A percentile compares a stretch with the other conserved stretches of the same genome.
phyloP scores from a whole-genome alignment of 1,140 invertebrate genomes.

The Drosophila dunni region DNA sequence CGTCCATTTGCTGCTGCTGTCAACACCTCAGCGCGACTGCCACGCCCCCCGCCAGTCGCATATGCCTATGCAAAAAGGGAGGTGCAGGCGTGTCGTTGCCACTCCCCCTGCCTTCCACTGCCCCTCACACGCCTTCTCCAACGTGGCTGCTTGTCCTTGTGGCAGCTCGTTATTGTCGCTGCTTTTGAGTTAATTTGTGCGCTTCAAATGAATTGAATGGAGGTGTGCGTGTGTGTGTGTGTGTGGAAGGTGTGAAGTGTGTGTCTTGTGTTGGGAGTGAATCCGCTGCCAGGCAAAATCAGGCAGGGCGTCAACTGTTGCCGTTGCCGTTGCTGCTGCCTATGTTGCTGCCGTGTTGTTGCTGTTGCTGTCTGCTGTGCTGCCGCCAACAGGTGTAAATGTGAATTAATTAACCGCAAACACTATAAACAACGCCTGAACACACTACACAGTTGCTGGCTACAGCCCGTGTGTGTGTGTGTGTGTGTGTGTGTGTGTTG shows the following conservation, averaged over 20 bases:
- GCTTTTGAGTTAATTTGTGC: slow-evolving; percentile 61
- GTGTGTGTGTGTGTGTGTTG: slow-evolving; percentile 13
- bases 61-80: slow-evolving; percentile 28
- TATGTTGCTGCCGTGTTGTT: slow-evolving; percentile 19
- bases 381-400: slow-evolving; percentile 81
- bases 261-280: slow-evolving; percentile 1
- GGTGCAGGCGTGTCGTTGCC: slow-evolving; percentile 5
- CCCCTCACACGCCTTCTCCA: background rate
- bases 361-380: slow-evolving; percentile 49
- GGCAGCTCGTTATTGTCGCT: slow-evolving; percentile 51
- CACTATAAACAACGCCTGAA: slow-evolving; percentile 80
- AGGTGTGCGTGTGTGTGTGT: slow-evolving; percentile 2
- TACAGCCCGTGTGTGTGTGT: background rate
- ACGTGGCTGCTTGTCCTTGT: slow-evolving; percentile 6
- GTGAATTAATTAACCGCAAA: slow-evolving; percentile 84
- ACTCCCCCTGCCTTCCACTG: background rate
- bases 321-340: slow-evolving; percentile 18
- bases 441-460: background rate
- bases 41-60: slow-evolving; percentile 4
- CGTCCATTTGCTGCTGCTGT: slow-evolving; percentile 24
- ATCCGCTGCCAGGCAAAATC: slow-evolving; percentile 16
- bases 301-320: slow-evolving; percentile 28
- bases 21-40: slow-evolving; percentile 17
- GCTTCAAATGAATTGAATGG: slow-evolving; percentile 58
- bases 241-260: slow-evolving; percentile 19